A percentile compares a stretch with the other conserved stretches of the same genome.
phyloP scores from a whole-genome alignment of 2,113 vertebrate genomes.

The Salvator merianae region DNA sequence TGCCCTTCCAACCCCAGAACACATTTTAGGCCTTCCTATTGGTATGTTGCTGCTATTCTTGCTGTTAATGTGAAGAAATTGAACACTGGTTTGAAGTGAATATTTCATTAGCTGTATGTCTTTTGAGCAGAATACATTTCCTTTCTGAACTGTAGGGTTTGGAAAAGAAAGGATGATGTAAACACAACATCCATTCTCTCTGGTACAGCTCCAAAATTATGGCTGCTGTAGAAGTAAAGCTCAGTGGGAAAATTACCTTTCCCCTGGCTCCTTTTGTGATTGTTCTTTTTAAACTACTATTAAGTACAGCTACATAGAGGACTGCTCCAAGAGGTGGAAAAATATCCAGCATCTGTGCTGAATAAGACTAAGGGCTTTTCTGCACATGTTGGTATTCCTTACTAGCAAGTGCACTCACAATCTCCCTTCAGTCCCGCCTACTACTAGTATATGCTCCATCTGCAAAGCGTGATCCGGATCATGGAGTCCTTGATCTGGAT shows the following conservation, averaged over 20 bases:
- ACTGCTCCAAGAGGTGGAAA: neutral
- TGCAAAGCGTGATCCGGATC: no score
- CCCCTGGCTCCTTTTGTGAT: neutral
- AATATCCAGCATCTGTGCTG: neutral
- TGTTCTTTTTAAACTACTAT: neutral
- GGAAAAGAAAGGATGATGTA: neutral
- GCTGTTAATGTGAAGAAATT: neutral
- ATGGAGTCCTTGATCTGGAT: no score
- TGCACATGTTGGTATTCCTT: no score
- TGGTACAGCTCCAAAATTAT: neutral
- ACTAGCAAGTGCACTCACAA: no score
- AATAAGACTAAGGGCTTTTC: neutral
- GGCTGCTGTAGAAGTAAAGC: neutral
- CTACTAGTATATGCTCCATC: no score
- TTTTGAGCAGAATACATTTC: neutral
- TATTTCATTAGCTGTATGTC: neutral
- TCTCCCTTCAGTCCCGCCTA: no score
- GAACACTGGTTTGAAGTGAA: neutral
- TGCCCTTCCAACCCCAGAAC: conserved; percentile 83
- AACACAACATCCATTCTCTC: neutral
- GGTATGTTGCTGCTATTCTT: conserved; percentile 74
- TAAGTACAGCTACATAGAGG: neutral
- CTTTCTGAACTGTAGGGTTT: neutral
- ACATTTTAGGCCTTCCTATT: conserved; percentile 90
- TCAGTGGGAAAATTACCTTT: no score